phyloP scores from a whole-genome alignment of 1,140 invertebrate species.

The Bicyclus anynana region DNA sequence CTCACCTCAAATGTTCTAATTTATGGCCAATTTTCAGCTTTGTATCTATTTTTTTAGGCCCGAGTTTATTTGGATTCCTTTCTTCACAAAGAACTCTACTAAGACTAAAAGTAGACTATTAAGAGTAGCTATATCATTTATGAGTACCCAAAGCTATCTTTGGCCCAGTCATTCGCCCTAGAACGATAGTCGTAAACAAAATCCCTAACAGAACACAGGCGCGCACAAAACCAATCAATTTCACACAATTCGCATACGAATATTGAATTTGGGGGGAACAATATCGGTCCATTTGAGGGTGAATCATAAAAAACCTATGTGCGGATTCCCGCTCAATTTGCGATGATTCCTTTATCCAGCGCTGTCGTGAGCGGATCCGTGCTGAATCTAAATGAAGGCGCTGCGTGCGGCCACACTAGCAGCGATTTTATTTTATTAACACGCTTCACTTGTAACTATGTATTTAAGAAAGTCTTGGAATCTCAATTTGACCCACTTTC shows the following conservation, averaged over 20 bases:
- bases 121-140: no score
- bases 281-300: conserved; percentile 16
- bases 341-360: conserved; percentile 58
- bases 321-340: conserved; percentile 51
- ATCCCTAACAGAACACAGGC: not conserved
- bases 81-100: no score
- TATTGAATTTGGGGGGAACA: conserved; percentile 18
- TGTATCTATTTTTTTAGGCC: no score
- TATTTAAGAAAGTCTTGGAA: no score
- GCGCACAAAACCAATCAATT: not conserved
- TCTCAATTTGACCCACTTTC: no score
- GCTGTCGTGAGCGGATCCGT: conserved; percentile 21
- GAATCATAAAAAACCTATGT: conserved; percentile 38
- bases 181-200: not conserved
- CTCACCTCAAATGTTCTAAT: no score
- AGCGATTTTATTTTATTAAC: not conserved
- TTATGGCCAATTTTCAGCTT: no score
- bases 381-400: conserved; percentile 44
- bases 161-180: no score
- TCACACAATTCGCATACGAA: conserved; percentile 6
- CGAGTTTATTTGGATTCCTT: no score
- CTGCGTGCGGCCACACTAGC: not conserved
- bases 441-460: no score
- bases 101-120: no score
- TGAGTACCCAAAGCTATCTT: no score